Evolutionary conservation across 2,888 invertebrate species (phyloP).

Genomic region (Ferdinandea cuprea): DNA sequence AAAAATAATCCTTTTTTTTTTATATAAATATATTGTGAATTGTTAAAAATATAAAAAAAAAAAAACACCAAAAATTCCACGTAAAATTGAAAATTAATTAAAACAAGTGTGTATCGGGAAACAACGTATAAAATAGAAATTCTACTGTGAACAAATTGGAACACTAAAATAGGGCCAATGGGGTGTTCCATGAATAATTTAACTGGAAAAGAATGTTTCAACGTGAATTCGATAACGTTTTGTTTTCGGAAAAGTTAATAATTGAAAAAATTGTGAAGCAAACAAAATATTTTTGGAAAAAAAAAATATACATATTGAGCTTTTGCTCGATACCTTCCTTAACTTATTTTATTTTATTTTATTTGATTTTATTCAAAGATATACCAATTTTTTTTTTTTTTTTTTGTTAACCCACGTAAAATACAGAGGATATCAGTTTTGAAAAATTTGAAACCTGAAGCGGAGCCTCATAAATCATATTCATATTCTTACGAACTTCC

Average conservation of each 20-base stretch:
- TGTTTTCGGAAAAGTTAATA: neutral
- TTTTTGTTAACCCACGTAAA: slow-evolving; percentile 10
- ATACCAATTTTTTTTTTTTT: slow-evolving; percentile 3
- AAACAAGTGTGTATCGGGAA: slow-evolving; percentile 15
- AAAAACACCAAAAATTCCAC: too few relatives aligned
- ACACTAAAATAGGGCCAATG: neutral
- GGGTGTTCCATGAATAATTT: neutral
- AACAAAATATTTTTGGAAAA: neutral
- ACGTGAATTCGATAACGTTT: neutral
- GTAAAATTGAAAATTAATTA: neutral
- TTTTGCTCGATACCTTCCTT: slow-evolving; percentile 9
- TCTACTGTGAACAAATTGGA: slow-evolving; percentile 2
- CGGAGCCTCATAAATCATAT: slow-evolving; percentile 29
- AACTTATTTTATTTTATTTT: neutral
- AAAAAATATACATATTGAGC: slow-evolving; percentile 1
- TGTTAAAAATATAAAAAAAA: neutral
- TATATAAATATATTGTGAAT: neutral
- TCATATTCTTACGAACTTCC: slow-evolving; percentile 35
- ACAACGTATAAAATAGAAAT: neutral
- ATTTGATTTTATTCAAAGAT: neutral
- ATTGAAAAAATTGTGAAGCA: neutral
- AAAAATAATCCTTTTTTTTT: too few relatives aligned
- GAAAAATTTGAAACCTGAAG: too few relatives aligned
- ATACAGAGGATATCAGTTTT: slow-evolving; percentile 40
- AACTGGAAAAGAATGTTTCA: neutral